Evolutionary conservation across 1,140 invertebrate species (phyloP).

Genomic region (Leptinotarsa defecta): DNA sequence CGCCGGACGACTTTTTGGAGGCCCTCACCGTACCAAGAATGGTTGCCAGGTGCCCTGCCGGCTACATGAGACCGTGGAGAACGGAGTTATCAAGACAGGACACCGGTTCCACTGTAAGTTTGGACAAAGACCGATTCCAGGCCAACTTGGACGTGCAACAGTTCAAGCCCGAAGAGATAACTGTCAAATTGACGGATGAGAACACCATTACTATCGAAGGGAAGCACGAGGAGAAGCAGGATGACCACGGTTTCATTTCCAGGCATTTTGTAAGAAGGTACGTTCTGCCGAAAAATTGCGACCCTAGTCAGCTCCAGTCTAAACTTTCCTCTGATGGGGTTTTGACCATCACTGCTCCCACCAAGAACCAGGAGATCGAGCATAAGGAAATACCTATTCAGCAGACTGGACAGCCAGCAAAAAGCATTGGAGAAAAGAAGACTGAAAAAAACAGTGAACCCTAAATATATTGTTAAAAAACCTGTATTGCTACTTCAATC

Average conservation of each 20-base stretch:
- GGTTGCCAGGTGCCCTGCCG: slow-evolving; percentile 38
- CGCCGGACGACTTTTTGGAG: slow-evolving; percentile 60
- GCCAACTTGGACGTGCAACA: slow-evolving; percentile 63
- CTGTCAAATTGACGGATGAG: slow-evolving; percentile 64
- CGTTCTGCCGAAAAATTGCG: slow-evolving; percentile 69
- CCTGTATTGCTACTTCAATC: not conserved
- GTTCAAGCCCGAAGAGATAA: slow-evolving; percentile 66
- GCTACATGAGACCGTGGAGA: slow-evolving; percentile 63
- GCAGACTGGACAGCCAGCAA: slow-evolving; percentile 39
- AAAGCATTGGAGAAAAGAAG: slow-evolving; percentile 27
- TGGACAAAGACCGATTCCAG: slow-evolving; percentile 55
- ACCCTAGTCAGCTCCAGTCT: slow-evolving; percentile 67
- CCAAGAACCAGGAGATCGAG: not conserved
- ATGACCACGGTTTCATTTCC: slow-evolving; percentile 57
- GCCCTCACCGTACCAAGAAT: slow-evolving; percentile 33
- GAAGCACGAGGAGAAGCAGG: slow-evolving; percentile 60
- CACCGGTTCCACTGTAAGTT: slow-evolving; percentile 55
- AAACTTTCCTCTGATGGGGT: slow-evolving; percentile 76
- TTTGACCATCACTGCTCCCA: slow-evolving; percentile 68
- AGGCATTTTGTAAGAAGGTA: slow-evolving; percentile 69
- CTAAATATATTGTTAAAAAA: not conserved
- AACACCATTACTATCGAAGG: slow-evolving; percentile 62
- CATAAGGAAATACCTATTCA: slow-evolving; percentile 37
- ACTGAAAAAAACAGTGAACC: not conserved
- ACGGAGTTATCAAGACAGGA: slow-evolving; percentile 42